Evolutionary conservation across 2,888 invertebrate species (phyloP).

Genomic region (Glaucopsyche alexis): DNA sequence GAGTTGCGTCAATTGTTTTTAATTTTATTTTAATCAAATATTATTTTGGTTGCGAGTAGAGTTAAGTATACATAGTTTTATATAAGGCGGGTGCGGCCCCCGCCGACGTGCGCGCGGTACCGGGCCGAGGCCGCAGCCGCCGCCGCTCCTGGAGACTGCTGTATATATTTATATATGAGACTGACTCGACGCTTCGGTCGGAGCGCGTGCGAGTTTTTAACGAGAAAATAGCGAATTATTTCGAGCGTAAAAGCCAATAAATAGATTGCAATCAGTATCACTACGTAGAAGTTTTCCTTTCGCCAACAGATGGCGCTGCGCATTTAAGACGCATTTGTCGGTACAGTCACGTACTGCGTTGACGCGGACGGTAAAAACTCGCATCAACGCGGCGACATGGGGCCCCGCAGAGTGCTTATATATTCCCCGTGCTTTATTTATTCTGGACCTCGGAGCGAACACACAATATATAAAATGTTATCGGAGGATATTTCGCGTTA

Average conservation of each 20-base stretch:
- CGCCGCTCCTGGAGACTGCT: constrained; percentile 13
- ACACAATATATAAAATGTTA: constrained; percentile 5
- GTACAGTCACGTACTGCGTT: background rate
- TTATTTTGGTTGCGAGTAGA: constrained; percentile 52
- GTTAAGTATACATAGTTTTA: constrained; percentile 33
- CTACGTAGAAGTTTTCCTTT: background rate
- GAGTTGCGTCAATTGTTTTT: constrained; percentile 45
- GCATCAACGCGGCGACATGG: background rate
- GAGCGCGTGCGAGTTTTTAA: background rate
- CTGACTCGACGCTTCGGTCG: background rate
- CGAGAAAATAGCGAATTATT: background rate
- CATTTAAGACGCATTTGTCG: constrained; percentile 1
- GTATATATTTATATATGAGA: constrained; percentile 20
- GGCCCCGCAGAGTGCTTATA: constrained; percentile 12
- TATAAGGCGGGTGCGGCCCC: constrained; percentile 34
- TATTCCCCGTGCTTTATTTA: constrained; percentile 9
- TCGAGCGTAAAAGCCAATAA: background rate
- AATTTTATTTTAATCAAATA: constrained; percentile 66
- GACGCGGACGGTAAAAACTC: background rate
- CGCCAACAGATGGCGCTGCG: constrained; percentile 4
- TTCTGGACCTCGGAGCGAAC: background rate
- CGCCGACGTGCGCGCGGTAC: constrained; percentile 21
- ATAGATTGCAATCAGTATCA: too few relatives aligned
- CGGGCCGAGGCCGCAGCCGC: background rate
- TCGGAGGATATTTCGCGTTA: background rate